Evolutionary conservation across 2,113 vertebrate species (phyloP), one percentile per base, ranked within the genome.

Genomic region (Nymphicus hollandicus): DNA sequence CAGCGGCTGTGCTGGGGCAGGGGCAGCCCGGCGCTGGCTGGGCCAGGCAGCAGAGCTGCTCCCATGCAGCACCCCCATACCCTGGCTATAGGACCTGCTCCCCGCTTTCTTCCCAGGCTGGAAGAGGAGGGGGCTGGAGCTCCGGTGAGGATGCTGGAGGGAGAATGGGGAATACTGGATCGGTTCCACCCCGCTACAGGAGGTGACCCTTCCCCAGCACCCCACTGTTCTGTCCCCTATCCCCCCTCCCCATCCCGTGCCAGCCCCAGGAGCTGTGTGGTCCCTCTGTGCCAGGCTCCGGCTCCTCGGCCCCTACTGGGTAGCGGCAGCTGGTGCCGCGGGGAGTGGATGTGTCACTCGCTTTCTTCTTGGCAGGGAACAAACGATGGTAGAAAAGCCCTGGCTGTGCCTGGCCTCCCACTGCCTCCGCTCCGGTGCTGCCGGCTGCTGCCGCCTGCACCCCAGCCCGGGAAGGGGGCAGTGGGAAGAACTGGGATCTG

Each of bases 261-360:
- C 81, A 71, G 84, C 68, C 33, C 39, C 29, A 4, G 73, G 82
- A 86, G 68, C 72, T 13, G 49, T 13, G 46, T 6, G 7, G 23
- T 76, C 76, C 43, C 73, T 61, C 88, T 35, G 60, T 1, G 27
- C 17, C 10, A 33, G 72, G 76, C 60, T 91, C 47, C 3, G 25
- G 58, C 68, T 81, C 68, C 72, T 5, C 1, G 10, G 89, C 86
- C 91, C 89, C 91, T 92, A 3, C 94, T 66, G 96, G 47, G 74
- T 52, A 86, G 89, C 1, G 13, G 93, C 95, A 95, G 95, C 89
- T 94, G 94, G 94, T 95, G 81, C 94, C 2, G 81, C 19, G 22
- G 65, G 77, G 86, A 87, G 86, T 35, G 83, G 60, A 95, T 96
- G 93, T 97, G 93, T 97, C 96, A 95, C 95, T 95, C 55, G 53